A percentile compares a stretch with the other conserved stretches of the same genome.
These are phyloP conservation scores for Bellardia bayeri DNA, from an alignment of 2,888 invertebrate genomes.

Conservation along the genomic window DNA sequence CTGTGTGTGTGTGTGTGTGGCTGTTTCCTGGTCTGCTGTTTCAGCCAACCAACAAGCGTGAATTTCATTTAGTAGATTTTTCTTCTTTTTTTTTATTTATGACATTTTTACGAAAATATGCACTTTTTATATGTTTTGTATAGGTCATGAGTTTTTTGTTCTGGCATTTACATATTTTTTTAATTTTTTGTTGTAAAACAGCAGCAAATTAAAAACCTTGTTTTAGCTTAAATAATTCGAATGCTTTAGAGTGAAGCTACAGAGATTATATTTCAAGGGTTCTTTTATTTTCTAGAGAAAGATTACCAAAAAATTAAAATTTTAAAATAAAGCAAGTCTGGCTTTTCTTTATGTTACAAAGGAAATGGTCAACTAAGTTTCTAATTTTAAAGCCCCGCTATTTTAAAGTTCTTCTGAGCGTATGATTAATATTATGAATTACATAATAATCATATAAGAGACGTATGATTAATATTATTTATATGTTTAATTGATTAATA, in stretches of 20 bases:
- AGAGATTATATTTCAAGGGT: no score
- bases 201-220: constrained; percentile 34
- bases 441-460: no score
- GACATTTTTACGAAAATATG: constrained; percentile 61
- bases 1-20: neutral
- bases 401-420: no score
- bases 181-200: neutral
- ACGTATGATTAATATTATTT: no score
- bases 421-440: no score
- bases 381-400: no score
- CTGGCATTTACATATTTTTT: neutral
- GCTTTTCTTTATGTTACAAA: no score
- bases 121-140: constrained; percentile 36
- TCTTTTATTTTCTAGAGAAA: neutral
- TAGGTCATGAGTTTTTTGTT: constrained; percentile 36
- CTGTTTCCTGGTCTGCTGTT: constrained; percentile 28
- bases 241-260: neutral
- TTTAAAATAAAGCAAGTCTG: no score
- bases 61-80: constrained; percentile 45
- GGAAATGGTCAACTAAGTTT: no score
- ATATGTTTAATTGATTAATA: no score
- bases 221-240: constrained; percentile 10
- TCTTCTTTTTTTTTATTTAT: constrained; percentile 47
- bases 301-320: neutral
- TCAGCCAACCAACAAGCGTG: constrained; percentile 53